These are phyloP conservation scores for Tethea ocularis DNA, from an alignment of 2,888 invertebrate species.

Conservation along the genomic window DNA sequence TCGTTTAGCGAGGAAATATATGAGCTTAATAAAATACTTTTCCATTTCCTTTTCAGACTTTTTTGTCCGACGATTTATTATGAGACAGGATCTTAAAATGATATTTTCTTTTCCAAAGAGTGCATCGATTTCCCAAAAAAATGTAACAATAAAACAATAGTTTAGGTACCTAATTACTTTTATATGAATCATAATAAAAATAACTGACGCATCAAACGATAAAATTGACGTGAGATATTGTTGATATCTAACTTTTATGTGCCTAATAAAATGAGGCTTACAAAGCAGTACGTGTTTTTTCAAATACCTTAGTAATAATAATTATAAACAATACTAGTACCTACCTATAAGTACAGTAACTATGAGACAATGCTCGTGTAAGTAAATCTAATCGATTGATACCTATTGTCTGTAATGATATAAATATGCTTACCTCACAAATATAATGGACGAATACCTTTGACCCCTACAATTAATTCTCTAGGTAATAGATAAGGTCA, in stretches of 20 bases:
- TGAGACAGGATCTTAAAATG: too few relatives aligned
- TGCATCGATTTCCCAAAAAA: background rate
- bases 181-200: background rate
- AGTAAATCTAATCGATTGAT: background rate
- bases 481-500: too few relatives aligned
- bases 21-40: constrained; percentile 46
- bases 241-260: constrained; percentile 6
- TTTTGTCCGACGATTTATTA: too few relatives aligned
- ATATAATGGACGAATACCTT: background rate
- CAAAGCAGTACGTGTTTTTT: constrained; percentile 3
- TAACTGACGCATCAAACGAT: background rate
- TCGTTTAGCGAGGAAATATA: constrained; percentile 48
- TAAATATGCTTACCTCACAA: background rate
- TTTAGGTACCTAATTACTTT: too few relatives aligned
- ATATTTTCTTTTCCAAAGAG: too few relatives aligned
- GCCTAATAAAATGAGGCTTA: constrained; percentile 5
- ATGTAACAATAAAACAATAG: background rate
- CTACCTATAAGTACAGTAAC: background rate
- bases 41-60: too few relatives aligned
- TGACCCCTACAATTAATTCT: too few relatives aligned
- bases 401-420: background rate
- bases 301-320: background rate
- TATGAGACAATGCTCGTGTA: background rate
- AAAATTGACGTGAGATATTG: background rate
- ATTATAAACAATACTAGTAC: background rate